Evolutionary conservation across 2,888 invertebrate species (phyloP).

Genomic region (Pemphredon lugubris): DNA sequence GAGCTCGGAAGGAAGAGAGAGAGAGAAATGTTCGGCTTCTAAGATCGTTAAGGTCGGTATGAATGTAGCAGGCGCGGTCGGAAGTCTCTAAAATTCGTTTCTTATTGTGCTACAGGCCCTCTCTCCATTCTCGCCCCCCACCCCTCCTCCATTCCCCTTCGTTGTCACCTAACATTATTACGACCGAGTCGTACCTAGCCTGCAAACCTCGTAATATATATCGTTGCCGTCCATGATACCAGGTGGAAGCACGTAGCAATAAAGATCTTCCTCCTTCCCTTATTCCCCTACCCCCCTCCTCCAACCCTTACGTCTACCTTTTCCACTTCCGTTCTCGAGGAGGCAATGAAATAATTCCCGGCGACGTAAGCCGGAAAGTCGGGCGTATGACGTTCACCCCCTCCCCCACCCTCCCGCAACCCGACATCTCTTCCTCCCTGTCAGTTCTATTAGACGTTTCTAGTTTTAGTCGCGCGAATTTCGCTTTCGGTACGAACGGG

Average conservation of each 20-base stretch:
- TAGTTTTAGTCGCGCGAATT: conserved; percentile 11
- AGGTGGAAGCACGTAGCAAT: conserved; percentile 45
- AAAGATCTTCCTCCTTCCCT: conserved; percentile 42
- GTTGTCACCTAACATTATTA: conserved; percentile 44
- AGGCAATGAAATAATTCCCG: conserved; percentile 57
- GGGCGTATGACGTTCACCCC: conserved; percentile 37
- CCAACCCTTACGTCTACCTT: conserved; percentile 25
- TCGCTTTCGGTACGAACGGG: conserved; percentile 28
- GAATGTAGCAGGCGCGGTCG: not conserved
- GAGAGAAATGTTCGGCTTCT: too few relatives aligned
- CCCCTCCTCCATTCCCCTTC: too few relatives aligned
- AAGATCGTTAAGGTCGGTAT: not conserved
- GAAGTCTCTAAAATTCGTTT: conserved; percentile 39
- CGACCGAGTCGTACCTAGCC: conserved; percentile 31
- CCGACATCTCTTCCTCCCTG: not conserved
- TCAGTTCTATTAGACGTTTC: not conserved
- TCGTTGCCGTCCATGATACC: conserved; percentile 32
- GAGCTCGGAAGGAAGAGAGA: too few relatives aligned
- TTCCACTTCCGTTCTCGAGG: conserved; percentile 29
- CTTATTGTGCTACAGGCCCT: too few relatives aligned
- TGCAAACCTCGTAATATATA: conserved; percentile 37
- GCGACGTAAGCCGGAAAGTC: conserved; percentile 37
- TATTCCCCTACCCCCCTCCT: conserved; percentile 3
- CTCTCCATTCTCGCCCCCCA: too few relatives aligned
- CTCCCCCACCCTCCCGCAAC: conserved; percentile 3